phyloP scores from a whole-genome alignment of 2,888 invertebrate genomes.

The Molanna angustata region DNA sequence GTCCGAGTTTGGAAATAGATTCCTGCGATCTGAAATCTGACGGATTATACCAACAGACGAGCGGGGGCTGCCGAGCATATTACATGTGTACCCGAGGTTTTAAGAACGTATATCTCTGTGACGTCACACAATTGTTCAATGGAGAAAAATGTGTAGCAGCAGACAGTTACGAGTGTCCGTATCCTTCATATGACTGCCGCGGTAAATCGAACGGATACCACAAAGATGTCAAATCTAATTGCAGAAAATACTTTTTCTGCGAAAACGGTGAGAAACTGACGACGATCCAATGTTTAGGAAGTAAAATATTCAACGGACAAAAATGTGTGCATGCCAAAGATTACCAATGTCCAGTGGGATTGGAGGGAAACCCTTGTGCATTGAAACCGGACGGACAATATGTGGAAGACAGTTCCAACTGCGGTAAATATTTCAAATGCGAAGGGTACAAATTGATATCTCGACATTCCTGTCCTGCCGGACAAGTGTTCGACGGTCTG shows the following conservation, averaged over 20 bases:
- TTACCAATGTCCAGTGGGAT: conserved; percentile 44
- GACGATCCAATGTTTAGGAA: conserved; percentile 55
- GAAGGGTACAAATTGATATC: conserved; percentile 30
- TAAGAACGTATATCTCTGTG: conserved; percentile 58
- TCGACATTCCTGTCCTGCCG: conserved; percentile 35
- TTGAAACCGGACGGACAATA: conserved; percentile 37
- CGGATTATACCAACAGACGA: conserved; percentile 53
- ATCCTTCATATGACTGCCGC: conserved; percentile 49
- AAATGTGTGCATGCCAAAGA: conserved; percentile 50
- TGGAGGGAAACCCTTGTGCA: conserved; percentile 38
- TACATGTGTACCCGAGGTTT: conserved; percentile 56
- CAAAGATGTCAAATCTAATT: conserved; percentile 53
- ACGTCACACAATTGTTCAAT: conserved; percentile 52
- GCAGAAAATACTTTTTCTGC: conserved; percentile 58
- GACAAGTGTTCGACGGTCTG: conserved; percentile 37
- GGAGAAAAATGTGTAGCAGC: conserved; percentile 50
- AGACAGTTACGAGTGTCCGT: conserved; percentile 41
- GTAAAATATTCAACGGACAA: conserved; percentile 58
- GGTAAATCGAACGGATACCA: conserved; percentile 57
- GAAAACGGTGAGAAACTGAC: conserved; percentile 55
- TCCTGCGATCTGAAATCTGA: conserved; percentile 54
- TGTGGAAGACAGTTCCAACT: conserved; percentile 35
- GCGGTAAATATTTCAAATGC: conserved; percentile 36
- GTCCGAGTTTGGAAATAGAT: conserved; percentile 51
- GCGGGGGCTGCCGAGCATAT: conserved; percentile 58